Evolutionary conservation across 2,113 vertebrate genomes (phyloP).

Genomic region (Etia nguti): DNA sequence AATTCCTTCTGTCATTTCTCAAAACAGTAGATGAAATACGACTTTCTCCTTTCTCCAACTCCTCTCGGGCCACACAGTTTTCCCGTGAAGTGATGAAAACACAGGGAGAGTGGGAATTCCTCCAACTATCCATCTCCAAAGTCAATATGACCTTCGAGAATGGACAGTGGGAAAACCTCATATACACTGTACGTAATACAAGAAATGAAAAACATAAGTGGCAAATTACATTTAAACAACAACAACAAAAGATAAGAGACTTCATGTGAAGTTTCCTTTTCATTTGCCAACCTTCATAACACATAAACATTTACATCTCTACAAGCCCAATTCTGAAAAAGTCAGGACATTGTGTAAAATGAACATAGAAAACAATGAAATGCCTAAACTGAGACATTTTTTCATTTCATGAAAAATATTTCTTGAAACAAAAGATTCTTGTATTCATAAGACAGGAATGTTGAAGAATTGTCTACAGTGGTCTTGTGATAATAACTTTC

Average conservation of each 20-base stretch:
- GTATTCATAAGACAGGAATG: accelerated
- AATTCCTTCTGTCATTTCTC: neutral
- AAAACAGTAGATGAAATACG: constrained; percentile 29
- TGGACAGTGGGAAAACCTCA: constrained; percentile 21
- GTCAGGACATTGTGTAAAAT: neutral
- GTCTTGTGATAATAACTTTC: neutral
- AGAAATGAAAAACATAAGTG: neutral
- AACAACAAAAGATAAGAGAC: accelerated
- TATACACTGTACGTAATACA: constrained; percentile 40
- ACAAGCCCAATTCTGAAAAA: neutral
- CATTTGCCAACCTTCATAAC: no score
- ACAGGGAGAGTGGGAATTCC: constrained; percentile 69
- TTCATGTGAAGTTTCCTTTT: neutral
- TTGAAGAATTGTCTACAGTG: accelerated
- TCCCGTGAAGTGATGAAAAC: constrained; percentile 31
- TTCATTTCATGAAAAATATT: neutral
- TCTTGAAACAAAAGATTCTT: neutral
- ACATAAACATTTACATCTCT: neutral
- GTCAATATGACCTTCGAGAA: neutral
- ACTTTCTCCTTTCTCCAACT: constrained; percentile 47
- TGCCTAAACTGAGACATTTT: neutral
- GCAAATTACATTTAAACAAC: neutral
- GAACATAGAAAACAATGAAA: neutral
- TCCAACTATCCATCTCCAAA: constrained; percentile 29
- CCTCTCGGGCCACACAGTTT: constrained; percentile 55